These are phyloP conservation scores for Jaculus jaculus DNA, from an alignment of 2,113 vertebrate genomes.

Conservation along the genomic window DNA sequence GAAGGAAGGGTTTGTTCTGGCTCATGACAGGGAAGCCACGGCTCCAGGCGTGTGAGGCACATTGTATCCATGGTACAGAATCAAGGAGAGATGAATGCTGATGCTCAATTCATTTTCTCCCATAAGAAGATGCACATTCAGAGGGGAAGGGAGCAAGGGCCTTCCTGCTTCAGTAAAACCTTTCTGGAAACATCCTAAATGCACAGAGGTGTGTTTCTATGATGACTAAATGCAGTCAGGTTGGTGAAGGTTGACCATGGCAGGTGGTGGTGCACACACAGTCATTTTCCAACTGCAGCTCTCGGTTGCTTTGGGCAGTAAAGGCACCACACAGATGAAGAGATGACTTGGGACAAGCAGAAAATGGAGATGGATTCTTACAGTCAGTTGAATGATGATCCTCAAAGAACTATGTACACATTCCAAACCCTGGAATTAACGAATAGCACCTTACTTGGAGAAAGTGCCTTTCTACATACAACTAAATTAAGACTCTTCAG, in stretches of 20 bases:
- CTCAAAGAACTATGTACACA: not conserved
- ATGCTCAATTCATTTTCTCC: not conserved
- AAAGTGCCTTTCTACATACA: constrained; percentile 17
- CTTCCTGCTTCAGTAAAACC: not conserved
- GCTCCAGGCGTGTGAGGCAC: not conserved
- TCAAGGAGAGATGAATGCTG: not conserved
- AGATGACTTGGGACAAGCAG: not conserved
- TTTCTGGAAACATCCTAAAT: not conserved
- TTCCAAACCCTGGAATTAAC: not conserved
- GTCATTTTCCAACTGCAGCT: not conserved
- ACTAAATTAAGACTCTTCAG: not conserved
- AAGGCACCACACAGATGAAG: not conserved
- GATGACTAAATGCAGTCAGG: not conserved
- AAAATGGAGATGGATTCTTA: not conserved
- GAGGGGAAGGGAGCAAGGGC: not conserved
- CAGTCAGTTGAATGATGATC: not conserved
- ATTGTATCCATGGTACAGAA: not conserved
- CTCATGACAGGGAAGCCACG: not conserved
- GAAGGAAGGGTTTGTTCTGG: not conserved
- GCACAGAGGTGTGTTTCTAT: not conserved
- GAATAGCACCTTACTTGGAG: not conserved
- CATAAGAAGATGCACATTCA: not conserved
- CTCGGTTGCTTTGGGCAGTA: not conserved
- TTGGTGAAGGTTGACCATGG: not conserved
- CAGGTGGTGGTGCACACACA: not conserved